Base-by-base conservation (phyloP, 1,140 invertebrate species). In the Zaprionus inermis region DNA sequence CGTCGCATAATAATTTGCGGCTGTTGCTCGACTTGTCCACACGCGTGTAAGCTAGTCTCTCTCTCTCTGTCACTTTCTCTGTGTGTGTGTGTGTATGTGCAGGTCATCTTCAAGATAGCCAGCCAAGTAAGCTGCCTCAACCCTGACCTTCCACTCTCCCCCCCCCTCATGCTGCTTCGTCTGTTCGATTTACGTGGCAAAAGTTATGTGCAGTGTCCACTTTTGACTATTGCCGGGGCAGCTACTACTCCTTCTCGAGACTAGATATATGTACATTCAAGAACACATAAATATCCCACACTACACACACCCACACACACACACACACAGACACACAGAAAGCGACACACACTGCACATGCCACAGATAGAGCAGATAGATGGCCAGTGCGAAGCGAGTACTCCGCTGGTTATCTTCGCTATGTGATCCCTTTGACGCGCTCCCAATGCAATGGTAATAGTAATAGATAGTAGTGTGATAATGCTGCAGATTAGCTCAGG, bases 281-380 rank as follows among this genome's bases (percentile, higher is more conserved):
- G 46, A 49, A 44, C 55, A 72, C 61, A 76, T 72, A 69, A 58
- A 72, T 72, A 72, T 72, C 6, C 54, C 64, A 55, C 12, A 22
- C 38, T 41, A 41, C n/a, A 63, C 18, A 51, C 46, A 24, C 30
- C 11, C 67, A 14, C 60, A 51, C 38, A 46, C 38, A 30, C 58
- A 41, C 38, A 36, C 28, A 46, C 18, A 56, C 5, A 38, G 22
- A 46, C 10, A 30, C 11, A 55, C 12, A 54, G 12, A 18, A 49
- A 61, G 52, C 64, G 78, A 82, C 66, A 79, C n/a, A n/a, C n/a
- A n/a, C n/a, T n/a, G 20, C 57, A 41, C 36, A 34, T 79, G 76
- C 61, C 79, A 74, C 76, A 79, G 79, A 79, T 41, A 41, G 71
- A 78, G 44, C 46, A 74, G 69, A 79, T 71, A 78, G 64, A 84